These are phyloP conservation scores for Morpho deidamia DNA, from an alignment of 2,888 invertebrate species.

Conservation along the genomic window DNA sequence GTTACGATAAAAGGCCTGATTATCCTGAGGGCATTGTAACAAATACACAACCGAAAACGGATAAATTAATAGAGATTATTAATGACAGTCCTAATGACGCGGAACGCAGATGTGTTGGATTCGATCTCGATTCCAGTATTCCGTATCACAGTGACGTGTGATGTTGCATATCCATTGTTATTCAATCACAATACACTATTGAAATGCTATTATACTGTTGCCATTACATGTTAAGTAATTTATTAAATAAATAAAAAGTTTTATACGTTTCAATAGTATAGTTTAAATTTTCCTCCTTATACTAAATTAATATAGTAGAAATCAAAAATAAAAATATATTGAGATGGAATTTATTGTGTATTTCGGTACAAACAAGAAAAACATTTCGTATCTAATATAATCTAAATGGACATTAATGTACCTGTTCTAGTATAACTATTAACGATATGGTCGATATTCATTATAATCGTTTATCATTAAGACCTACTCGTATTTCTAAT, in stretches of 20 bases:
- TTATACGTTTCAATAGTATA: neutral
- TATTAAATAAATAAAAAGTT: neutral
- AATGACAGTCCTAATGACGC: slow-evolving; percentile 35
- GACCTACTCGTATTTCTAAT: too few relatives aligned
- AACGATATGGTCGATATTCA: too few relatives aligned
- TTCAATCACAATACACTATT: slow-evolving; percentile 14
- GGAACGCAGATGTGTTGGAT: slow-evolving; percentile 50
- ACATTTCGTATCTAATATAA: neutral
- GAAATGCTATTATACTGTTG: slow-evolving; percentile 2
- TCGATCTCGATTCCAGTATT: slow-evolving; percentile 45
- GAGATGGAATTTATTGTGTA: too few relatives aligned
- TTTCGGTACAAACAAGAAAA: too few relatives aligned
- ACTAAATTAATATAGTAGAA: neutral
- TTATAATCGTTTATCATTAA: too few relatives aligned
- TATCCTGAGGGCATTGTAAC: slow-evolving; percentile 59
- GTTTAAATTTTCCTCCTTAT: too few relatives aligned
- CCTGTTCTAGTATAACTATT: neutral
- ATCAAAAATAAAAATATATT: too few relatives aligned
- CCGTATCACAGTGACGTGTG: slow-evolving; percentile 48
- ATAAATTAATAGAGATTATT: slow-evolving; percentile 52
- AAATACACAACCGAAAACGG: slow-evolving; percentile 42
- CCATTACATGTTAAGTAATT: neutral
- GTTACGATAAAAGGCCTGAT: slow-evolving; percentile 56
- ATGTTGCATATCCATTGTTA: slow-evolving; percentile 18
- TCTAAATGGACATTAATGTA: neutral